Conservation (phyloP, 2,888 invertebrate species). For the Marronus borbonicus region DNA sequence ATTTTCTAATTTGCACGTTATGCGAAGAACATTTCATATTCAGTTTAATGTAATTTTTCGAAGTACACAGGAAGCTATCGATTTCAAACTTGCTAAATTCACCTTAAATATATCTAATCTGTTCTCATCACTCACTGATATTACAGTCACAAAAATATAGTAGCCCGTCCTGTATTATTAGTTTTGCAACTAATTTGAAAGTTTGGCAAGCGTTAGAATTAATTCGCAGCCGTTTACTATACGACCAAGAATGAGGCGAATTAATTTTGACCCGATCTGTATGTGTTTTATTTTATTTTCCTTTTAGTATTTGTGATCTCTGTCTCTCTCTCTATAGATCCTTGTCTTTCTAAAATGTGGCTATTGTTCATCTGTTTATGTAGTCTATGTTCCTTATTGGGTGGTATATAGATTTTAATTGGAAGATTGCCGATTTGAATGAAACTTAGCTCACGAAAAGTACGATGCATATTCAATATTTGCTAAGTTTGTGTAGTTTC, state of each 20-base stretch:
- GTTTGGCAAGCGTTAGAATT: slow-evolving; percentile 5
- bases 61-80: not conserved
- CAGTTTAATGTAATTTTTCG: not conserved
- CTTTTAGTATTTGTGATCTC: slow-evolving; percentile 40
- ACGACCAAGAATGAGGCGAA: not conserved
- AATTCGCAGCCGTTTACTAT: not conserved
- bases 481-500: no score
- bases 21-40: not conserved
- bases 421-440: no score
- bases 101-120: slow-evolving; percentile 49
- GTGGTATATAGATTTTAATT: no score
- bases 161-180: slow-evolving; percentile 48
- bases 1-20: no score
- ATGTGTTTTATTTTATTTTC: slow-evolving; percentile 22
- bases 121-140: slow-evolving; percentile 60
- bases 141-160: slow-evolving; percentile 61
- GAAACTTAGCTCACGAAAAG: no score
- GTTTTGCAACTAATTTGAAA: slow-evolving; percentile 27
- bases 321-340: slow-evolving; percentile 50
- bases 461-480: no score
- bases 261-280: slow-evolving; percentile 24
- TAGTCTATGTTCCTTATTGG: not conserved
- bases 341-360: slow-evolving; percentile 46
- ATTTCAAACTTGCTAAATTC: slow-evolving; percentile 22
- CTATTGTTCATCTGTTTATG: slow-evolving; percentile 15